Base-by-base conservation (phyloP, 2,113 vertebrate species). In the Antechinus flavipes region DNA sequence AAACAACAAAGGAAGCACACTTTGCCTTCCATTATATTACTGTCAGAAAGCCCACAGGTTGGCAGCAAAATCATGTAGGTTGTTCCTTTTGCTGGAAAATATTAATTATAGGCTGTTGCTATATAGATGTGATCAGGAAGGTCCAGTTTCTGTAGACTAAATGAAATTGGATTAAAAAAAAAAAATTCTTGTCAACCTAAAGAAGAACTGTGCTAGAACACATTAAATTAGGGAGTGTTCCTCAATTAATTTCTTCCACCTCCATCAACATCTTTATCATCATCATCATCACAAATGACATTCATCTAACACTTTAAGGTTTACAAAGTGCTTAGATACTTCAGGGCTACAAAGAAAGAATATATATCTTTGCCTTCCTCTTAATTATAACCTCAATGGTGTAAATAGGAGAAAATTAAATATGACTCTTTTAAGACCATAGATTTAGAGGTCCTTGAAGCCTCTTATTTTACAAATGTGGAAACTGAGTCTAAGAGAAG, bases 391-490 rank as follows among this genome's bases (percentile, higher is more conserved):
- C 95, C 10, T 6, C 53, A 90, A 50, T 50, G 84, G 47, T 76
- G 95, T 95, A 93, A 94, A 26, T 76, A 49, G 61, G 6, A 92
- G 84, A n/a, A 95, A 94, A 90, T 49, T 55, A 26, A 47, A 95
- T 93, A 55, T 9, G 42, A 0, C 84, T 91, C 90, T 11, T 61
- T 93, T 96, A 95, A 46, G 68, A 84, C 42, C 19, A 42, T 84
- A 84, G 8, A 19, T 42, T 84, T 23, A 84, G 35, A 84, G 68
- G 35, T 8, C 50, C 50, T 42, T 84, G 35, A 84, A 42, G 6
- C 16, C 19, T 23, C n/a, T 68, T 12, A 68, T 35, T 35, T 14
- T 68, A 35, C 27, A 68, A 2, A 35, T 68, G 58, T 35, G 58
- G 58, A 35, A 58, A 58, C 56, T 27, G 56, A 26, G 10, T 52